These are phyloP conservation scores for Ceratitis capitata DNA, from an alignment of 1,140 invertebrate genomes.

Conservation along the genomic window DNA sequence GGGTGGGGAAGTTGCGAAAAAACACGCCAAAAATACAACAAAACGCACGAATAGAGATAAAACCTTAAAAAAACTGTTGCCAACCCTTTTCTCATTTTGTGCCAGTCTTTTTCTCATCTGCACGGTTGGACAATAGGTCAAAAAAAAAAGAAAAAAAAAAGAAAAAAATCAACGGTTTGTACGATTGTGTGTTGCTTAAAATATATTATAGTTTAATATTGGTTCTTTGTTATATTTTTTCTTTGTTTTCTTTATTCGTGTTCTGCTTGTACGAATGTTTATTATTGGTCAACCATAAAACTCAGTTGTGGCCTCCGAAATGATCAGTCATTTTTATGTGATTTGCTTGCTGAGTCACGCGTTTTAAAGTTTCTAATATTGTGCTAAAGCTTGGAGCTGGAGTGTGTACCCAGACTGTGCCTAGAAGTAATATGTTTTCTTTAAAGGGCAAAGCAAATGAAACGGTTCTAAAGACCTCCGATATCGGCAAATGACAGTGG, in stretches of 20 bases:
- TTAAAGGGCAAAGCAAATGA: no score
- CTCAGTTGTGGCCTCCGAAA: background rate
- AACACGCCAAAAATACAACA: background rate
- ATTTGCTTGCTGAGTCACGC: background rate
- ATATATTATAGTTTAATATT: background rate
- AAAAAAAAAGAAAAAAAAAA: background rate
- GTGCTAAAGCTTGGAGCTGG: no score
- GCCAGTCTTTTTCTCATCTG: background rate
- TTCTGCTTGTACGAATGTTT: background rate
- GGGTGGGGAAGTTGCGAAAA: background rate
- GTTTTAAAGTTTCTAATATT: background rate
- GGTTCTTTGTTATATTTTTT: background rate
- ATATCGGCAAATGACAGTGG: no score
- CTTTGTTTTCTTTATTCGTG: background rate
- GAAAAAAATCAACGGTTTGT: background rate
- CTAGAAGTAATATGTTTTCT: no score
- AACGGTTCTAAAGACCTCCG: no score
- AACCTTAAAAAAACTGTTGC: background rate
- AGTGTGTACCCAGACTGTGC: no score
- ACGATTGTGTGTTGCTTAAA: background rate
- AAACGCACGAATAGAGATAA: no score
- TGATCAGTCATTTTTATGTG: background rate
- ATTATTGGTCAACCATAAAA: background rate
- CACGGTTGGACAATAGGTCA: background rate
- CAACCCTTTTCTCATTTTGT: background rate